Conservation (phyloP, 2,888 invertebrate genomes). For the Eupithecia exiguata region DNA sequence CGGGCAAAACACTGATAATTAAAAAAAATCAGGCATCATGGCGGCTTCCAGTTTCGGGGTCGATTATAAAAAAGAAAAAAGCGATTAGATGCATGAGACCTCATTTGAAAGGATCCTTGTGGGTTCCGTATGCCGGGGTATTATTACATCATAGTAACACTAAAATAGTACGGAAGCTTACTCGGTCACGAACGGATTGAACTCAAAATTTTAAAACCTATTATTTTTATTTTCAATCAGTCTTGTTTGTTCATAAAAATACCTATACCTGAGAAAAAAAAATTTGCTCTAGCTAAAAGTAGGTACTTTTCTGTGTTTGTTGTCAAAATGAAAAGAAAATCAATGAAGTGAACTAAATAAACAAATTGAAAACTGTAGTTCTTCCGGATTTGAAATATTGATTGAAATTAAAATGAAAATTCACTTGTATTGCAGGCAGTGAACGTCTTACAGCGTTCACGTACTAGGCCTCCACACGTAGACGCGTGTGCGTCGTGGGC, state of each 20-base stretch:
- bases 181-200: not conserved
- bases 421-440: too few species aligned
- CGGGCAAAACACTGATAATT: constrained; percentile 55
- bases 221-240: too few species aligned
- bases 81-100: not conserved
- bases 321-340: too few species aligned
- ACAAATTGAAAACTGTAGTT: not conserved
- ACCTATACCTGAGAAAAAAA: too few species aligned
- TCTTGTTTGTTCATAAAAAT: too few species aligned
- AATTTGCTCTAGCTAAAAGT: too few species aligned
- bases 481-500: too few species aligned
- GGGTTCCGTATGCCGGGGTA: not conserved
- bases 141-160: not conserved
- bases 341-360: too few species aligned
- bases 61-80: constrained; percentile 62
- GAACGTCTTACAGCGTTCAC: too few species aligned
- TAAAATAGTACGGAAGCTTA: not conserved
- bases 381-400: not conserved
- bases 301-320: too few species aligned
- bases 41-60: constrained; percentile 63
- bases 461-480: too few species aligned
- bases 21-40: constrained; percentile 72
- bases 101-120: constrained; percentile 10
- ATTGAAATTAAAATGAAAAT: not conserved
- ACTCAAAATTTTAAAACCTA: not conserved